Evolutionary conservation across 1,140 invertebrate species (phyloP).

Genomic region (Trinorchestia longiramus): DNA sequence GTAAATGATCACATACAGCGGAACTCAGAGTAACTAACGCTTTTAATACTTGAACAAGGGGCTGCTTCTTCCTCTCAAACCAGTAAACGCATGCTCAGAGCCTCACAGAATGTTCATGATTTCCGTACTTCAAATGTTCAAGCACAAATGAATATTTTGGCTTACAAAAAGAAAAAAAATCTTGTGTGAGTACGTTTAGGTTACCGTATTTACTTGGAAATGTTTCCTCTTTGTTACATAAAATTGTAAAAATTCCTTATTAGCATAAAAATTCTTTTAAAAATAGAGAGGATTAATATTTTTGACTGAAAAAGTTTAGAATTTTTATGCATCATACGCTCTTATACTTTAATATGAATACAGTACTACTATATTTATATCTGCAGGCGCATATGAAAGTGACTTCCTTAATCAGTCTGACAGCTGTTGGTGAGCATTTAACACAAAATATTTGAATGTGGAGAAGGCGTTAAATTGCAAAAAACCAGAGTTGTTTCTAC

Average conservation of each 20-base stretch:
- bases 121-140: neutral
- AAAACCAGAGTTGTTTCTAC: neutral
- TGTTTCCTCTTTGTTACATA: too few relatives aligned
- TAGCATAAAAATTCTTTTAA: neutral
- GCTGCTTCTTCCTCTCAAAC: neutral
- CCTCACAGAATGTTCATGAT: neutral
- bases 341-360: neutral
- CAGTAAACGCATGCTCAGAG: neutral
- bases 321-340: neutral
- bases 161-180: neutral
- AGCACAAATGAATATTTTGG: neutral
- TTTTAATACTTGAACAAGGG: neutral
- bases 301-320: neutral
- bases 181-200: neutral
- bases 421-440: too few relatives aligned
- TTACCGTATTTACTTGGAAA: neutral
- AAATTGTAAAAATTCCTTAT: too few relatives aligned
- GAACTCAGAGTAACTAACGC: neutral
- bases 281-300: neutral
- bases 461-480: neutral
- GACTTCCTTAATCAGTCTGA: too few relatives aligned
- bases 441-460: neutral
- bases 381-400: too few relatives aligned
- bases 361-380: neutral
- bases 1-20: neutral